Evolutionary conservation across 2,888 invertebrate species (phyloP), one percentile per base, ranked within the genome.

Genomic region (Volucella inanis): DNA sequence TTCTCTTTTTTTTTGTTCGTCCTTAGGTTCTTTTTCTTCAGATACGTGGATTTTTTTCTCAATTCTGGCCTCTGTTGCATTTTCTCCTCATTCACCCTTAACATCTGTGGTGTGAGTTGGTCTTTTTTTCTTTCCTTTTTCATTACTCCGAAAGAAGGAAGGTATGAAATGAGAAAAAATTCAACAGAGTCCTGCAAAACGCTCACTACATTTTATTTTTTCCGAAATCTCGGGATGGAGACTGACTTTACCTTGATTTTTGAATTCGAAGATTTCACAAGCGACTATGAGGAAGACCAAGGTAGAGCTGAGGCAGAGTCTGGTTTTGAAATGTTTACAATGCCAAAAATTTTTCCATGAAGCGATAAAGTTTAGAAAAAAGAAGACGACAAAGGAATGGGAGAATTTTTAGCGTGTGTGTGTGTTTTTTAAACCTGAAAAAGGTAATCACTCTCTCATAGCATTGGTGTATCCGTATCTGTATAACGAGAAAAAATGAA

Each of bases 251-350:
- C 52, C 71, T 71, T 52, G 50, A 71, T 76, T 62, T 80, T 65
- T 70, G 31, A 78, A 78, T 80, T 65, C 65, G 31, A 78, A 78
- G 62, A 67, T 72, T 83, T 52, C 57, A 11, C 47, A 43, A 54
- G 68, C 39, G 57, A 22, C 52, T 41, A 59, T 43, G 54, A 55
- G 71, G 55, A 54, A 59, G 71, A 55, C 62, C 15, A 65, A 71
- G 78, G 71, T 72, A 71, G 15, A 55, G 72, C 67, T 67, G 59
- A 81, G 76, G 81, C 72, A 72, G 76, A 77, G 77, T 68, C 85
- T 85, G 85, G 85, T 81, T 85, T 81, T 77, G 81, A 85, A 85
- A 85, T 85, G 85, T 81, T 81, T 85, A 72, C 85, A 81, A 85
- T 85, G 81, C 57, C 81, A 85, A 85, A 81, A 77, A 85, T 85